Evolutionary conservation across 1,140 invertebrate species (phyloP), one percentile per base, ranked within the genome.

Genomic region (Nasonia giraulti): DNA sequence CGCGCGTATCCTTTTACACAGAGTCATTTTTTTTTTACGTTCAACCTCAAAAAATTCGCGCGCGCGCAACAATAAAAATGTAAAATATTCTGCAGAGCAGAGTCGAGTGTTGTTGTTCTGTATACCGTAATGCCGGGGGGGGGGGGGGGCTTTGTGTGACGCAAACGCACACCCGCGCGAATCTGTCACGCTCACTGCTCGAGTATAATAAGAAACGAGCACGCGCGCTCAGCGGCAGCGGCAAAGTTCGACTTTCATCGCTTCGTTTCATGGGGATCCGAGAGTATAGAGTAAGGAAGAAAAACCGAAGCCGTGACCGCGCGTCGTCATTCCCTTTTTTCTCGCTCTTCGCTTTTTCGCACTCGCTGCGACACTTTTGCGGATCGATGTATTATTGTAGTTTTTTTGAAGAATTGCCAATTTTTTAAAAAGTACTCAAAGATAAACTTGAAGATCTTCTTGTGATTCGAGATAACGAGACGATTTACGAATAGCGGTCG

Each of bases 181-280:
- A 76, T 33, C 73, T 62, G 82, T 44, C 73, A 31, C 33, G 71
- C 74, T 76, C 17, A 27, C 44, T 81, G 69, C 68, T 50, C 80
- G 75, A 76, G 23, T 50, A 76, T 76, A 76, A 76, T 76, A 50
- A 50, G 75, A 50, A 50, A 76, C 75, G 23, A 12, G 75, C 75
- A 62, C 55, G 55, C 17, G 55, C 47, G 11, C 14, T 27, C 2
- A 14, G 14, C 14, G n/a, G 2, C 55, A 20, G 55, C 55, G 40
- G 44, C 44, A 62, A 50, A 76, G 44, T 76, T 76, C 37, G 75
- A 33, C 31, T 50, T 50, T 75, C 73, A 37, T 44, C 33, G 33
- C 17, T 75, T 75, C 73, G 47, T 33, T 75, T 75, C 44, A 44
- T 44, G 17, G 55, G 73, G 33, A 75, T 75, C 73, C 73, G 37